These are phyloP conservation scores for Pachypsylla venusta DNA, from an alignment of 1,140 invertebrate species.

Conservation along the genomic window DNA sequence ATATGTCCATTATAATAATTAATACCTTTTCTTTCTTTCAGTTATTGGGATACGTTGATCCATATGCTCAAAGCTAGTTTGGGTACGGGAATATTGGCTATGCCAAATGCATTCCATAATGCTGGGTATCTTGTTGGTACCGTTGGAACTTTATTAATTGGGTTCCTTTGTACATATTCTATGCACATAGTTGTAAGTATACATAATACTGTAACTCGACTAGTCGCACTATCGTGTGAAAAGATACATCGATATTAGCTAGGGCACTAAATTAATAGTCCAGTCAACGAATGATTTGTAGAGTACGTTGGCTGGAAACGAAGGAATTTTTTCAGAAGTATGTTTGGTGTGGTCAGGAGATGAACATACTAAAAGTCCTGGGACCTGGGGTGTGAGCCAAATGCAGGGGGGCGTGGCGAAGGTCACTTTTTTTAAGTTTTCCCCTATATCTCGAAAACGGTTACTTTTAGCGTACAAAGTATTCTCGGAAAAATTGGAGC, in stretches of 20 bases:
- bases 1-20: neutral
- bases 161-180: slow-evolving; percentile 59
- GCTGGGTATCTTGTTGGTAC: slow-evolving; percentile 54
- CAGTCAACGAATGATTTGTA: too few species aligned
- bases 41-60: slow-evolving; percentile 61
- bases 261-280: neutral
- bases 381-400: too few species aligned
- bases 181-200: slow-evolving; percentile 48
- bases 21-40: slow-evolving; percentile 29
- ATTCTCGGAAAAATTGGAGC: too few species aligned
- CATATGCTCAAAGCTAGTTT: slow-evolving; percentile 73
- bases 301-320: too few species aligned
- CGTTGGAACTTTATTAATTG: slow-evolving; percentile 50
- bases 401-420: too few species aligned
- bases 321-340: too few species aligned
- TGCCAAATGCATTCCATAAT: slow-evolving; percentile 69
- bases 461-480: too few species aligned
- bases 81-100: slow-evolving; percentile 78
- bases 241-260: neutral
- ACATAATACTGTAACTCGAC: too few species aligned
- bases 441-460: too few species aligned
- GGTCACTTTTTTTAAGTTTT: too few species aligned
- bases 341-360: too few species aligned
- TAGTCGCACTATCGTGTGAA: neutral
- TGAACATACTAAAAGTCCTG: too few species aligned